These are phyloP conservation scores for Hydrolagus colliei DNA, from an alignment of 2,797 vertebrate species.

Conservation along the genomic window DNA sequence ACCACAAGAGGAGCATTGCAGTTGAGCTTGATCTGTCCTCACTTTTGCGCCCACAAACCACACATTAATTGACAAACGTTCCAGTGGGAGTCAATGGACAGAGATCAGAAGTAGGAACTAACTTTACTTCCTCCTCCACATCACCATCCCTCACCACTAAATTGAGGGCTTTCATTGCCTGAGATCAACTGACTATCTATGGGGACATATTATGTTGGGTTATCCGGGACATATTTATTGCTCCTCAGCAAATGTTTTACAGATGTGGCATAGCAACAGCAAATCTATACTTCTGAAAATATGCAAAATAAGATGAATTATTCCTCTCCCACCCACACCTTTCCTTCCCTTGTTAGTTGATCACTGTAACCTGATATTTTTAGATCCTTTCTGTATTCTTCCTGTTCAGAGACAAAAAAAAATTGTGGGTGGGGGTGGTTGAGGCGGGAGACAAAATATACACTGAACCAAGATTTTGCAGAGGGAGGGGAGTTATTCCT, in stretches of 20 bases:
- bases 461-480: neutral
- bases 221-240: neutral
- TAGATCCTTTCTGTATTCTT: conserved; percentile 12
- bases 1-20: too few species aligned
- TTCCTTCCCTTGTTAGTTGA: neutral
- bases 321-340: neutral
- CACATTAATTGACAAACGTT: too few species aligned
- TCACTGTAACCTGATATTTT: neutral
- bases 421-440: too few species aligned
- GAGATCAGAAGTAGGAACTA: neutral
- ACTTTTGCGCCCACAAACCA: too few species aligned
- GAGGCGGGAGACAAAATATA: too few species aligned
- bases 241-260: neutral
- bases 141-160: too few species aligned
- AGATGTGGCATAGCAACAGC: neutral
- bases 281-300: neutral
- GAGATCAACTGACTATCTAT: too few species aligned
- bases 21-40: too few species aligned
- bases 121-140: neutral
- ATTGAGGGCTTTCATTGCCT: too few species aligned
- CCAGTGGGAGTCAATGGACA: neutral
- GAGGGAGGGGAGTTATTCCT: neutral
- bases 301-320: neutral
- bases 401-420: neutral
- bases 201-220: neutral